A percentile compares a stretch with the other conserved stretches of the same genome.
phyloP scores from a whole-genome alignment of 2,113 vertebrate species.

The Pyxicephalus adspersus region DNA sequence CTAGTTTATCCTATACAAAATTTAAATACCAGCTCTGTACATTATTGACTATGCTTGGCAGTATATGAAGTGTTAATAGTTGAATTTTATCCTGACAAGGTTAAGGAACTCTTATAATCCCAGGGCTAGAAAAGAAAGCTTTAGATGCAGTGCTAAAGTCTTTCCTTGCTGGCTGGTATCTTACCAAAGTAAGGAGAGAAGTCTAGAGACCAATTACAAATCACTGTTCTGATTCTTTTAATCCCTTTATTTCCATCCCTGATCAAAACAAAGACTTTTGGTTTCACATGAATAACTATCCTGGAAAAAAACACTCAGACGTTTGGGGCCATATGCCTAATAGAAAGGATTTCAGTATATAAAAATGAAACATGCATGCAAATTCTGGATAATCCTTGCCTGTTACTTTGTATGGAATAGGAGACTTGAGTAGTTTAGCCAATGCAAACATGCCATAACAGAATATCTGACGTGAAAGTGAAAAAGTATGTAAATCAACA shows the following conservation, averaged over 20 bases:
- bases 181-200: conserved; percentile 61
- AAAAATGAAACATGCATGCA: conserved; percentile 36
- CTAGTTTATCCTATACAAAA: too few relatives aligned
- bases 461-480: too few relatives aligned
- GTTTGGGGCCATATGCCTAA: conserved; percentile 12
- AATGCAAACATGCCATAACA: background rate
- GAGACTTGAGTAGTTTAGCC: background rate
- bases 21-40: too few relatives aligned
- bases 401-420: background rate
- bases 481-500: too few relatives aligned
- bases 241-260: conserved; percentile 72
- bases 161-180: conserved; percentile 61
- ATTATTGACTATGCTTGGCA: too few relatives aligned
- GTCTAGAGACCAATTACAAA: conserved; percentile 76
- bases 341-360: conserved; percentile 50
- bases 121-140: conserved; percentile 65
- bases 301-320: conserved; percentile 29
- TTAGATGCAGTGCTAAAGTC: conserved; percentile 65
- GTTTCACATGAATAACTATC: conserved; percentile 51
- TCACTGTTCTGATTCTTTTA: conserved; percentile 70
- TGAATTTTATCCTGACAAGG: conserved; percentile 65
- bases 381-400: conserved; percentile 25
- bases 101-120: conserved; percentile 73
- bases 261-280: conserved; percentile 66
- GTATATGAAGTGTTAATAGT: conserved; percentile 40